Evolutionary conservation across 2,888 invertebrate species (phyloP), one percentile per base, ranked within the genome.

Genomic region (Frankliniella fusca): DNA sequence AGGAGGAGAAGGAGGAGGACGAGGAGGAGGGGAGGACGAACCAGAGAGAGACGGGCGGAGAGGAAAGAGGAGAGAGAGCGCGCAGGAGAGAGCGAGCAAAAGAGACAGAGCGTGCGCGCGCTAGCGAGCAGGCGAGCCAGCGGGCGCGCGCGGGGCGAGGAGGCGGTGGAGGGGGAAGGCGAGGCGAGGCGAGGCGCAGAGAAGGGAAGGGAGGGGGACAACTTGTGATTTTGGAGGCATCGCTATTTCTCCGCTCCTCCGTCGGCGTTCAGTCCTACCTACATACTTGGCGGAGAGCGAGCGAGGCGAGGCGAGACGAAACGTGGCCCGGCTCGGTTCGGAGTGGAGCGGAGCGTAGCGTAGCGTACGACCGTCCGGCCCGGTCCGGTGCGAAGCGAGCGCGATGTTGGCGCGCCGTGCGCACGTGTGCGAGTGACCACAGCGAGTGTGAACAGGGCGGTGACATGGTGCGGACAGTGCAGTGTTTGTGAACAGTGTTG

Each of bases 221-320:
- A 76, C 70, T 76, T 76, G 70, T 76, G 70, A 76, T 76, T 76
- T 76, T 76, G 70, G 70, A 76, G 70, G 70, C 70, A 76, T 76
- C 70, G 70, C 70, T 76, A 76, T 76, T 76, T 76, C 70, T 76
- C 70, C 70, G 70, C 70, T 76, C 70, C 70, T 76, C 70, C 70
- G 70, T 76, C 70, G 70, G 70, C 70, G 70, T 76, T 76, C 70
- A 76, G 70, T 76, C 70, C 70, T 76, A 76, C 70, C 70, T 76
- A 76, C 70, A 76, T 76, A 76, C 70, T 76, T 76, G 70, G 70
- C 70, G 70, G 70, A 27, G 70, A 76, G 70, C 70, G 70, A 61
- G 61, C 61, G 70, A 76, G 70, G 70, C 70, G 70, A 76, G 70
- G 38, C 38, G 38, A 38, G 38, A 38, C 38, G 38, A 38, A n/a